phyloP scores from a whole-genome alignment of 1,140 invertebrate genomes.

The Mamestra configurata region DNA sequence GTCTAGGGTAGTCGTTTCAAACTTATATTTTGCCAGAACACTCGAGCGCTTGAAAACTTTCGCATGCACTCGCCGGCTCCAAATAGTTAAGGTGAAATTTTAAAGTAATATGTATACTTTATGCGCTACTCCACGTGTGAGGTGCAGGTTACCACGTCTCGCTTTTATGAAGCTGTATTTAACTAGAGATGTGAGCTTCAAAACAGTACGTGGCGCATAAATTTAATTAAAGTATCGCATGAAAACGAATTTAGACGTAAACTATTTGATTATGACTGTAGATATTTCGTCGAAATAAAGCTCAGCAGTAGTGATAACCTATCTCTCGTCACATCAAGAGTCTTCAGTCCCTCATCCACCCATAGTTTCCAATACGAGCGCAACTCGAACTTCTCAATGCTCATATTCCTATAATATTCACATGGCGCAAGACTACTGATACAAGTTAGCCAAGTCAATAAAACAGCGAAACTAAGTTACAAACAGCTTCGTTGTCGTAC shows the following conservation, averaged over 20 bases:
- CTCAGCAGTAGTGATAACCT: neutral
- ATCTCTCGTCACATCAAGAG: neutral
- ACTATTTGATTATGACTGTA: no score
- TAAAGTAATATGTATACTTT: slow-evolving; percentile 40
- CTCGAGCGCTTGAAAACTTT: slow-evolving; percentile 24
- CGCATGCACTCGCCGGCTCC: slow-evolving; percentile 26
- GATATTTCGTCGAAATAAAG: neutral
- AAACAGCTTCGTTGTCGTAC: slow-evolving; percentile 1
- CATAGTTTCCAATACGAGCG: slow-evolving; percentile 4
- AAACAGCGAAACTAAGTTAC: slow-evolving; percentile 12
- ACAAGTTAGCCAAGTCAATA: slow-evolving; percentile 28
- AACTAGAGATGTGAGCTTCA: neutral
- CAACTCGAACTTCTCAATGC: neutral
- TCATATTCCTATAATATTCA: slow-evolving; percentile 38
- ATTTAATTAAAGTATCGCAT: neutral
- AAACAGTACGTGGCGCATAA: neutral
- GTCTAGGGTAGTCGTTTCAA: slow-evolving; percentile 23
- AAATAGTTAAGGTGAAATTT: slow-evolving; percentile 43
- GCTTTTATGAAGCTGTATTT: slow-evolving; percentile 5
- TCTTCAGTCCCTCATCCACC: neutral
- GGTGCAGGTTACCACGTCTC: neutral
- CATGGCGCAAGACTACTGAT: slow-evolving; percentile 12
- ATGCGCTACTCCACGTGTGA: neutral
- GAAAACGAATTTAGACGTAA: no score
- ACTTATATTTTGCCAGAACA: slow-evolving; percentile 30